A percentile compares a stretch with the other conserved stretches of the same genome.
phyloP scores from a whole-genome alignment of 2,113 vertebrate species.

The Connochaetes taurinus region DNA sequence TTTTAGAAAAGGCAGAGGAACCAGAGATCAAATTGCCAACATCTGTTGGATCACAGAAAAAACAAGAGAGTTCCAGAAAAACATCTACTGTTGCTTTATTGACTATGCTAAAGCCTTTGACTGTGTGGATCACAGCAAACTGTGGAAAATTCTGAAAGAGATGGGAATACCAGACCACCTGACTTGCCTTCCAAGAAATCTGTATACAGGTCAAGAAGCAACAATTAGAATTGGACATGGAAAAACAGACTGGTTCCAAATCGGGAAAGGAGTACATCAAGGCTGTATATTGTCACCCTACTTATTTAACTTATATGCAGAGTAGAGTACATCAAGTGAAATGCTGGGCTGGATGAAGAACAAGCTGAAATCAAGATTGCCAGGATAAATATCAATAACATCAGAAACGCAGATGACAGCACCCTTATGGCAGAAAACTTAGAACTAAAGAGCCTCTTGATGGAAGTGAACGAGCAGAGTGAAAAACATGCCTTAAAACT shows the following conservation, averaged over 20 bases:
- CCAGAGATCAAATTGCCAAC: neutral
- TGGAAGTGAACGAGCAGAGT: neutral
- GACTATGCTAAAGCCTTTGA: neutral
- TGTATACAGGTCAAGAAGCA: neutral
- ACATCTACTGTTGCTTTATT: neutral
- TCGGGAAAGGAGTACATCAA: neutral
- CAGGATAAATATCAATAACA: neutral
- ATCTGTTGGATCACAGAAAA: neutral
- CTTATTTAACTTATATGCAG: neutral
- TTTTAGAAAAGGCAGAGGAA: neutral
- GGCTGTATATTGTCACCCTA: neutral
- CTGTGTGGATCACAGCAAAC: neutral
- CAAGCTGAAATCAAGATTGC: neutral
- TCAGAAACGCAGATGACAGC: neutral
- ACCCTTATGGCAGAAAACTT: neutral
- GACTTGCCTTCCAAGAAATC: neutral
- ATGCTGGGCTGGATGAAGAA: neutral
- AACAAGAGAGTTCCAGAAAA: neutral
- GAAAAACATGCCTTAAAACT: neutral
- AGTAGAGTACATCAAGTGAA: neutral
- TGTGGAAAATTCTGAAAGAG: neutral
- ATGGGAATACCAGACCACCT: neutral
- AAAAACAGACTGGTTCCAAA: neutral
- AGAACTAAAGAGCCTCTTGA: neutral
- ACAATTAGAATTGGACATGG: neutral